phyloP scores from a whole-genome alignment of 2,888 invertebrate genomes.

The Xanthorhoe designata region DNA sequence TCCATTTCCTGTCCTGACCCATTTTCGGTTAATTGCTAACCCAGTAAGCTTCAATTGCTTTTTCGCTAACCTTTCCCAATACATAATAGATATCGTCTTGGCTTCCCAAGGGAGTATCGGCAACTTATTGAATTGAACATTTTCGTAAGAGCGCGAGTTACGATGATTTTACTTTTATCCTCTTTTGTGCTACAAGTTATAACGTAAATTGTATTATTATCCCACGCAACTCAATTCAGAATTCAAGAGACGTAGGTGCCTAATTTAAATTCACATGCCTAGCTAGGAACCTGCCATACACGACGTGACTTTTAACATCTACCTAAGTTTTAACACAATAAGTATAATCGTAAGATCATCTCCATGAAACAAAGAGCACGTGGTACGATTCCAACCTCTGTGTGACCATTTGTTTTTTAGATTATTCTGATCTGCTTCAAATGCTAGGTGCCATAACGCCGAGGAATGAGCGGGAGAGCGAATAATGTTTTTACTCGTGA shows the following conservation, averaged over 20 bases:
- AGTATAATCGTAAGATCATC: background rate
- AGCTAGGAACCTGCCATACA: constrained; percentile 15
- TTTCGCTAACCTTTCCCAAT: constrained; percentile 1
- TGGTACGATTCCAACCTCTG: background rate
- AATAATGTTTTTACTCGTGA: too few species aligned
- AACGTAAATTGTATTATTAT: background rate
- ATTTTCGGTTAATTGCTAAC: background rate
- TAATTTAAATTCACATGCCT: constrained; percentile 30
- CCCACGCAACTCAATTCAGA: constrained; percentile 17
- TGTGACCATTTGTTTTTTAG: background rate
- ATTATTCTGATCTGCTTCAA: background rate
- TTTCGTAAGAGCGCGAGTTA: background rate
- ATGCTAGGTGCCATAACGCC: too few species aligned
- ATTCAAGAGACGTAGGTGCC: constrained; percentile 23
- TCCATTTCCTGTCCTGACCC: background rate
- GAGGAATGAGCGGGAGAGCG: too few species aligned
- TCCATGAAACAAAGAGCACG: background rate
- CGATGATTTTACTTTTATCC: background rate
- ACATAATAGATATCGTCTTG: background rate
- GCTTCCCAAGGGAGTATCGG: background rate
- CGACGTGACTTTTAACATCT: constrained; percentile 16
- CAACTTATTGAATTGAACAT: background rate
- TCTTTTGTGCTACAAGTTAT: background rate
- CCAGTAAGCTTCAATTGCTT: constrained; percentile 1
- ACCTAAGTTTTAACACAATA: constrained; percentile 2